Evolutionary conservation across 2,113 vertebrate species (phyloP), one percentile per base, ranked within the genome.

Genomic region (Rhagologus leucostigma): DNA sequence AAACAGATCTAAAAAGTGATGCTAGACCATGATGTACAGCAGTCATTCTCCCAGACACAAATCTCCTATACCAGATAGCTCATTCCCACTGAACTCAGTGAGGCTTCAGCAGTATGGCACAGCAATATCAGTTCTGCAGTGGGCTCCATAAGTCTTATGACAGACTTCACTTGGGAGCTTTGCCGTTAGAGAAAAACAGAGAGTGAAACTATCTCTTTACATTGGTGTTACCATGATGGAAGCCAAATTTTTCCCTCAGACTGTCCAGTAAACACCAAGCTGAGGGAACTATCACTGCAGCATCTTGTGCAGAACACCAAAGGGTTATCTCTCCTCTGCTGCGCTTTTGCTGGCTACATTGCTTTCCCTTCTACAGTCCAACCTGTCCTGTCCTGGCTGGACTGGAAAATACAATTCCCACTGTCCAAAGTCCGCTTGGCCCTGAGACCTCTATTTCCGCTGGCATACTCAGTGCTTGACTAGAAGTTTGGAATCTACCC

Each of bases 321-420:
- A 3, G 1, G 5, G 9, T 49, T 62, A 5, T 27, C 4, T 69
- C 27, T 60, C 37, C 74, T 52, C 23, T 1, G 0, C 1, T 1
- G 9, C 30, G 33, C 7, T 78, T 84, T 91, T 90, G 3, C 17
- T 68, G 33, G 20, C 26, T 55, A 52, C 10, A 9, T 11, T 67
- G 10, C 5, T 78, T 77, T 70, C 30, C 22, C 6, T 69, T 13
- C 12, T 62, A 60, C 7, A 41, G 13, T 71, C 13, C 32, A 46
- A 67, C 16, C 16, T 59, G 23, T 59, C 57, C n/a, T 37, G 44
- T 19, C 9, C 27, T 82, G 37, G 1, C 30, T 44, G 24, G 3
- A 6, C 53, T 65, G 33, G 15, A 57, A 23, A 82, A 50, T n/a
- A 41, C 9, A 78, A 74, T 59, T 59, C 37, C 16, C 19, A 19